Evolutionary conservation across 2,797 vertebrate species (phyloP).

Genomic region (Carcharodon carcharias): DNA sequence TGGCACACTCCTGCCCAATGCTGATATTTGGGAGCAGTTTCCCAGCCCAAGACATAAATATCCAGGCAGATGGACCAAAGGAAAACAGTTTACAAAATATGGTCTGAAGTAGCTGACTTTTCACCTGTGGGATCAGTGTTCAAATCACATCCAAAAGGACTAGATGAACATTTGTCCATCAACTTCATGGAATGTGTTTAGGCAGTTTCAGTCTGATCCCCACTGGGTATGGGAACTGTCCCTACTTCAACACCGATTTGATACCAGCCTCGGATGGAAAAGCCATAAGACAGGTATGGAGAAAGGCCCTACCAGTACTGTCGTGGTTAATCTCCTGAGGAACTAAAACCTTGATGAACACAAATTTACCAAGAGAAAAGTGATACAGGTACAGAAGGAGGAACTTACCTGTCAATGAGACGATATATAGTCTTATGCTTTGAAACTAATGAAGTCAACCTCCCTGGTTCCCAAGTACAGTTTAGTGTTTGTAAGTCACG

Average conservation of each 20-base stretch:
- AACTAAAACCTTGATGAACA: background rate
- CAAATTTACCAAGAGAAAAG: conserved; percentile 47
- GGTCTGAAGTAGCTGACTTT: background rate
- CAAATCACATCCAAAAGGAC: background rate
- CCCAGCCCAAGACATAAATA: background rate
- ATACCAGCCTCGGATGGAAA: background rate
- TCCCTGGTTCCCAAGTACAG: conserved; percentile 54
- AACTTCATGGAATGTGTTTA: background rate
- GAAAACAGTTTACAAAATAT: background rate
- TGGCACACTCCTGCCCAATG: background rate
- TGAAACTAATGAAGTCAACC: conserved; percentile 40
- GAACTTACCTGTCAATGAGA: conserved; percentile 52
- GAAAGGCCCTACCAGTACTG: background rate
- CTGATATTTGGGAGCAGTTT: background rate
- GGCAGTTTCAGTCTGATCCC: background rate
- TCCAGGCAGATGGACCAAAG: background rate
- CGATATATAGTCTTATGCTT: conserved; percentile 40
- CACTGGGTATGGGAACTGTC: background rate
- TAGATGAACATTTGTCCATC: background rate
- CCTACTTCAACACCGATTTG: background rate
- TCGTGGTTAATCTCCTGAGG: background rate
- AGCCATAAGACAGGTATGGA: background rate
- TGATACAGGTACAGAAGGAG: background rate
- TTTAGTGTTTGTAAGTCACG: conserved; percentile 50
- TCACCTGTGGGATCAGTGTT: background rate